These are phyloP conservation scores for Diploscapter pachys DNA, from an alignment of 1,140 invertebrate species.

Conservation along the genomic window DNA sequence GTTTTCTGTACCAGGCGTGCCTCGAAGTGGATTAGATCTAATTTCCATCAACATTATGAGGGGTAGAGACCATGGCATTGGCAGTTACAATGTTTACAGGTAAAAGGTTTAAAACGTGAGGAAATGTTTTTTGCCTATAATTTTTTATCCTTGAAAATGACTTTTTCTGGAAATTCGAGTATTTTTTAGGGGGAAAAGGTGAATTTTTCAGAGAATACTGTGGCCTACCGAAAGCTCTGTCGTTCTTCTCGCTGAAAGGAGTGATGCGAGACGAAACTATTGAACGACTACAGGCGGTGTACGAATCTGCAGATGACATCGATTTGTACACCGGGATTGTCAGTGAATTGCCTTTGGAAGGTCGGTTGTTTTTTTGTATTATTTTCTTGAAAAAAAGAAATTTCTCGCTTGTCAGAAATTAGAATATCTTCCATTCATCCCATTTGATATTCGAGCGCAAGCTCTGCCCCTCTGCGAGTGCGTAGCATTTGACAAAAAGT, in stretches of 20 bases:
- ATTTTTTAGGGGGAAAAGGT: background rate
- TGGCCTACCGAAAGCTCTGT: conserved; percentile 34
- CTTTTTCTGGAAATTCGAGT: no score
- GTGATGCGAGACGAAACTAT: conserved; percentile 46
- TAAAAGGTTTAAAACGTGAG: background rate
- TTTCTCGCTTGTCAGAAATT: no score
- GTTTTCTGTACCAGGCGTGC: conserved; percentile 42
- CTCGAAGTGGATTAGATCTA: conserved; percentile 67
- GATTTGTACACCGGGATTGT: conserved; percentile 53
- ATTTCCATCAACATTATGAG: conserved; percentile 72
- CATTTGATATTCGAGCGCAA: no score
- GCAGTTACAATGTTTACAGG: conserved; percentile 55
- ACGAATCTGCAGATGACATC: conserved; percentile 54
- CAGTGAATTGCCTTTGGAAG: no score
- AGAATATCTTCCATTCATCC: no score
- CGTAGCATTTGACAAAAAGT: no score
- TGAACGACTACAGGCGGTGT: conserved; percentile 41
- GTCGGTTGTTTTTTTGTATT: no score
- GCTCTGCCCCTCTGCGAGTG: no score
- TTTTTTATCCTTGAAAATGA: background rate
- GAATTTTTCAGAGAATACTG: conserved; percentile 35
- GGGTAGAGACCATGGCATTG: conserved; percentile 71
- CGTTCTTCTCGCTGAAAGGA: conserved; percentile 47
- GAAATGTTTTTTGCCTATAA: background rate
- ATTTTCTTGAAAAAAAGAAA: no score